Evolutionary conservation across 2,113 vertebrate species (phyloP), one percentile per base, ranked within the genome.

Genomic region (Xiphorhynchus elegans): DNA sequence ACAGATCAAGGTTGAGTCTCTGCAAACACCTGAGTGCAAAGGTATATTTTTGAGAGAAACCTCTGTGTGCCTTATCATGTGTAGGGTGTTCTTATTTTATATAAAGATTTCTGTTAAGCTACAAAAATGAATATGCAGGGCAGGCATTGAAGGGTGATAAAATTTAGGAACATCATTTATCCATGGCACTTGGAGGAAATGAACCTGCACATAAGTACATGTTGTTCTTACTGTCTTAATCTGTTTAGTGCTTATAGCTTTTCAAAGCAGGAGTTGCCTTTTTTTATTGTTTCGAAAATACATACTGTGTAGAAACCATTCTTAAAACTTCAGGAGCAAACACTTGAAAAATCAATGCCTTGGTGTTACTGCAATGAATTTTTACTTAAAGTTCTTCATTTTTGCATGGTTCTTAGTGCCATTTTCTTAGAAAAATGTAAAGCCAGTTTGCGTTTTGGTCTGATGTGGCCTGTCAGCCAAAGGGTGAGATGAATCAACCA

Each of bases 381-480:
- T 10, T 75, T 19, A 40, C 12, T 75, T 29, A 17, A 69, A 82
- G 49, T 14, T 37, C 24, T 60, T 39, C 0, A 4, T 18, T 72
- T 95, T 69, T 73, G 12, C 17, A 5, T 26, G 17, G 8, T 46
- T 53, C 20, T 19, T 58, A 2, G 24, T 62, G 50, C 24, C 0
- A 0, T n/a, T 7, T 59, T 92, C 11, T 21, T 69, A 2, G 2
- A 52, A 60, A 40, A 81, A 29, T 1, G 0, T 64, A 44, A n/a
- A 67, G 24, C 49, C 18, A 40, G 9, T 59, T 67, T 39, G 14
- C 6, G 1, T 78, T 91, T 3, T 23, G 14, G 75, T 69, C 49
- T 4, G 11, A 37, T 37, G 25, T 53, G 10, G 10, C 40, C 66
- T 50, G 4, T 37, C 66, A 83, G 53, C 62, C 3, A 7, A 64